phyloP scores from a whole-genome alignment of 2,113 vertebrate genomes.

The Poecile atricapillus region DNA sequence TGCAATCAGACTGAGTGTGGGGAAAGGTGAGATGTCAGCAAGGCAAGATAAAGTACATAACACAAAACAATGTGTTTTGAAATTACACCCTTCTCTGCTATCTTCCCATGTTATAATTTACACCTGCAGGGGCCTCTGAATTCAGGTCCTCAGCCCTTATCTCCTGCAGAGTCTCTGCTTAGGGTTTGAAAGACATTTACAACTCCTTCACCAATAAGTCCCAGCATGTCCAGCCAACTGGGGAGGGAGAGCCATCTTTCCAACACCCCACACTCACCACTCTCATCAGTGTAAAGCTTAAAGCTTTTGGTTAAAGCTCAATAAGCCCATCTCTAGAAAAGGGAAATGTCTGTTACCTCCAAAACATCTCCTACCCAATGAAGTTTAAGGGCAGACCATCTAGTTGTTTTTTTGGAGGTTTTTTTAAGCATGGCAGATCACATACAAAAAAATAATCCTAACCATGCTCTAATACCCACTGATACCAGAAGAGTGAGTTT shows the following conservation, averaged over 20 bases:
- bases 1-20: neutral
- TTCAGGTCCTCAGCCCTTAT: neutral
- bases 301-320: neutral
- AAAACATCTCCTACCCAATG: neutral
- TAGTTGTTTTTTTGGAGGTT: neutral
- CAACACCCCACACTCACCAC: neutral
- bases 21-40: neutral
- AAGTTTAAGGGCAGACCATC: neutral
- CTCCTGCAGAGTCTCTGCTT: neutral
- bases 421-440: neutral
- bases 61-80: neutral
- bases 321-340: neutral
- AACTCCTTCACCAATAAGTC: neutral
- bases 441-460: neutral
- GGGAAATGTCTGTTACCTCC: neutral
- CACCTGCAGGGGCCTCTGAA: slow-evolving; percentile 7
- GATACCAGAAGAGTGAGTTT: neutral
- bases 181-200: neutral
- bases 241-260: neutral
- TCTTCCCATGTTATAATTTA: neutral
- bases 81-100: slow-evolving; percentile 12
- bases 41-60: neutral
- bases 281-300: neutral
- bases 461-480: neutral
- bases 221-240: neutral